These are phyloP conservation scores for Anguilla anguilla DNA, from an alignment of 2,797 vertebrate genomes.

Conservation along the genomic window DNA sequence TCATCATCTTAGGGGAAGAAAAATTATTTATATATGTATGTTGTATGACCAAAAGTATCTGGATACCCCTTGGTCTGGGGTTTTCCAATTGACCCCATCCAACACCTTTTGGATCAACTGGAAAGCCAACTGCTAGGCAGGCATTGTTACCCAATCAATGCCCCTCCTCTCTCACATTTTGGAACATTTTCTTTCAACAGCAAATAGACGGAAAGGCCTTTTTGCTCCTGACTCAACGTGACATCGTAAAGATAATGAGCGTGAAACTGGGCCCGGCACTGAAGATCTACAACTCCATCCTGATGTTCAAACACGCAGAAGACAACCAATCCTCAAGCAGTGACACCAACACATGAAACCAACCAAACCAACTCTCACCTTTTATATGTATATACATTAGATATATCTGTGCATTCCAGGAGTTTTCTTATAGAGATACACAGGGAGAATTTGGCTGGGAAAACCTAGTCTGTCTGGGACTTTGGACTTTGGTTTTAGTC, in stretches of 20 bases:
- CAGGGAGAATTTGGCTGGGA: background rate
- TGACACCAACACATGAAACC: slow-evolving; percentile 49
- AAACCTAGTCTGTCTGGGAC: slow-evolving; percentile 37
- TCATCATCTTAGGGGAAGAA: too few species aligned
- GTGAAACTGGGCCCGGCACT: slow-evolving; percentile 90
- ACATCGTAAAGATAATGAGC: slow-evolving; percentile 88
- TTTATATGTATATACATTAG: slow-evolving; percentile 14
- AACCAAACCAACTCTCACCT: slow-evolving; percentile 31
- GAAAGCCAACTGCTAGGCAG: too few species aligned
- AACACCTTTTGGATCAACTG: too few species aligned
- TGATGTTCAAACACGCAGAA: slow-evolving; percentile 84
- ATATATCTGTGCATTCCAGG: slow-evolving; percentile 17
- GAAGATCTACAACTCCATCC: slow-evolving; percentile 92
- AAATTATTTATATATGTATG: too few species aligned
- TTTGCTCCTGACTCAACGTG: slow-evolving; percentile 86
- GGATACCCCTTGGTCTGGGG: too few species aligned
- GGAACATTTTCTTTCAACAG: slow-evolving; percentile 59
- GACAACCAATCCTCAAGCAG: slow-evolving; percentile 56
- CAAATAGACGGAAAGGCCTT: slow-evolving; percentile 91
- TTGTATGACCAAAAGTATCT: too few species aligned
- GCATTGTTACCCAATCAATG: too few species aligned
- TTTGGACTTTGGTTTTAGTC: slow-evolving; percentile 44
- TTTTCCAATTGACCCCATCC: too few species aligned
- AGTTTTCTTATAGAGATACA: background rate
- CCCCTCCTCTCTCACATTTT: slow-evolving; percentile 22